These are phyloP conservation scores for Hirtodrosophila cameraria DNA, from an alignment of 2,888 invertebrate species.

Conservation along the genomic window DNA sequence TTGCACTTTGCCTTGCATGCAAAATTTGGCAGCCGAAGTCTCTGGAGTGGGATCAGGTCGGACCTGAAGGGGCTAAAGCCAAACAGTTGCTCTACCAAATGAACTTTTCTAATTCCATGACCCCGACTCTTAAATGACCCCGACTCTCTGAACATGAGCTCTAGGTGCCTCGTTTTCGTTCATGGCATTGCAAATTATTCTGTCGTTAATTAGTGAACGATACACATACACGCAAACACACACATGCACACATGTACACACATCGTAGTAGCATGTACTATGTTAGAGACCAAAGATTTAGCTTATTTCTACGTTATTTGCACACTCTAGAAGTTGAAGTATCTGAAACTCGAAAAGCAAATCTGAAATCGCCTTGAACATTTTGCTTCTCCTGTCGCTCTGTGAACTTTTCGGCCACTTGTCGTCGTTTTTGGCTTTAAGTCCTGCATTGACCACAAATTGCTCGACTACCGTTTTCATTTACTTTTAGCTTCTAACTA, in stretches of 20 bases:
- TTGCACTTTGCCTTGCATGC: constrained; percentile 78
- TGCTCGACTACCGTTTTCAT: constrained; percentile 69
- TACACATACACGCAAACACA: constrained; percentile 26
- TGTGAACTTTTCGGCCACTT: constrained; percentile 34
- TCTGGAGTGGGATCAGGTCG: constrained; percentile 6
- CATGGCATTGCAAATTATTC: constrained; percentile 76
- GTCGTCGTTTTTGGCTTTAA: constrained; percentile 42
- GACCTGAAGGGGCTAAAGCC: constrained; percentile 60
- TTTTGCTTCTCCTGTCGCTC: constrained; percentile 40
- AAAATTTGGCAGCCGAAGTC: constrained; percentile 55
- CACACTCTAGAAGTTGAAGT: constrained; percentile 52
- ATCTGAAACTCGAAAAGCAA: constrained; percentile 15
- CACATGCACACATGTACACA: constrained; percentile 18
- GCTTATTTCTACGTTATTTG: constrained; percentile 78
- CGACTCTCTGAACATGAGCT: constrained; percentile 15
- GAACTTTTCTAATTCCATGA: constrained; percentile 72
- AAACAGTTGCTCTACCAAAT: constrained; percentile 77
- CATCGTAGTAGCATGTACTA: background rate
- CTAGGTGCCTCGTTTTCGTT: constrained; percentile 44
- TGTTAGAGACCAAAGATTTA: constrained; percentile 48
- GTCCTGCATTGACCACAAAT: constrained; percentile 70
- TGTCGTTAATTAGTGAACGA: constrained; percentile 77
- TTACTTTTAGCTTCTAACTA: constrained; percentile 67
- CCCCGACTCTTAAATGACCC: constrained; percentile 18
- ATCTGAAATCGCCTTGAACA: background rate